Evolutionary conservation across 2,888 invertebrate species (phyloP), one percentile per base, ranked within the genome.

Genomic region (Mesopsocus fuscifrons): DNA sequence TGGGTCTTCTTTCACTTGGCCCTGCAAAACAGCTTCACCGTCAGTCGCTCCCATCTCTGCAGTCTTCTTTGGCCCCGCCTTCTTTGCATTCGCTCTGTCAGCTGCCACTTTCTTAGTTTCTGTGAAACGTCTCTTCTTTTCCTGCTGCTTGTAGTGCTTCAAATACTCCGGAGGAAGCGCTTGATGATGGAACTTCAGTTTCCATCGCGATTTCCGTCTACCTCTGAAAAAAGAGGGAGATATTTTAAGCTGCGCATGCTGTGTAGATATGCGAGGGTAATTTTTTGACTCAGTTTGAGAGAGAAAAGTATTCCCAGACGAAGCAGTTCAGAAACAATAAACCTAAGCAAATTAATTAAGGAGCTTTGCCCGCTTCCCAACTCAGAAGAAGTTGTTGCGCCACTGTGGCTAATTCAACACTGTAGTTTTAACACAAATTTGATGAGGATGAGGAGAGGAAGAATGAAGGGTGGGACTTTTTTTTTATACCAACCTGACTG

Each of bases 171-270:
- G 74, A 0, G 81, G 81, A 44, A 81, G 57, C 0, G 81, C 81
- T 57, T 82, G 81, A 56, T 82, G 81, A 53, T 82, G 81, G 57
- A 82, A 81, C 56, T 81, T 77, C 41, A 82, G 64, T 58, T 81
- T 81, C 67, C 78, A 72, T 51, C 76, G 63, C 34, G 75, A 74
- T 58, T 72, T 72, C 54, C 74, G 66, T n/a, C 74, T 62, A 3
- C 60, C 59, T 16, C 65, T 56, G 47, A 30, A 49, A 51, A 13
- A 38, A 47, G 11, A 18, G 6, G 26, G 11, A 11, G 26, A 26
- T 26, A 9, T 26, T 26, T 6, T 26, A n/a, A n/a, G n/a, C n/a
- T n/a, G n/a, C n/a, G n/a, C n/a, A n/a, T n/a, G n/a, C n/a, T n/a
- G n/a, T n/a, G n/a, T n/a, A n/a, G n/a, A n/a, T n/a, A n/a, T n/a